Percentiles rank a stretch among this genome's conserved stretches.
These are phyloP conservation scores for Leucania comma DNA, from an alignment of 2,888 invertebrate species.

Conservation along the genomic window DNA sequence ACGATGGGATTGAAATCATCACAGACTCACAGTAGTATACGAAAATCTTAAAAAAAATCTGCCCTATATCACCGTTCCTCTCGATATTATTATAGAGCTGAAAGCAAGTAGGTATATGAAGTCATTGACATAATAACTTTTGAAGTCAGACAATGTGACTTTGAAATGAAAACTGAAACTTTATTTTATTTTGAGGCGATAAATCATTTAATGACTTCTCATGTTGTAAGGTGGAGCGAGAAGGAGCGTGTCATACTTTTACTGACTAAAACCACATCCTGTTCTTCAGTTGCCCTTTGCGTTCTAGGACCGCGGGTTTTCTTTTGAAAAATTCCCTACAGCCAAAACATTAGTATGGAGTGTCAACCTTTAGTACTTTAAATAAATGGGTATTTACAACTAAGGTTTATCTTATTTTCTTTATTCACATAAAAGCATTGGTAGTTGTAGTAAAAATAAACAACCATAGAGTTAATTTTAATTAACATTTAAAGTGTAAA, in stretches of 20 bases:
- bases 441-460: conserved; percentile 5
- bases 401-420: conserved; percentile 8
- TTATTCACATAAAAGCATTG: conserved; percentile 10
- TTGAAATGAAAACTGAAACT: conserved; percentile 2
- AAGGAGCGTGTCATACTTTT: too few species aligned
- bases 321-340: too few species aligned
- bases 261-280: too few species aligned
- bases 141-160: conserved; percentile 2
- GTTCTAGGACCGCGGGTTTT: too few species aligned
- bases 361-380: conserved; percentile 4
- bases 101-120: not conserved
- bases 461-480: conserved; percentile 2
- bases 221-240: too few species aligned
- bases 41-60: too few species aligned
- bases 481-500: conserved; percentile 29
- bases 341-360: not conserved
- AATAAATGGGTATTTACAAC: conserved; percentile 12
- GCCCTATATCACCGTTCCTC: not conserved
- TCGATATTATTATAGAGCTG: not conserved
- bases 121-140: conserved; percentile 4
- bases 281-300: too few species aligned
- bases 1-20: too few species aligned
- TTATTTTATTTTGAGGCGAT: too few species aligned
- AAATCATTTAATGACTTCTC: too few species aligned
- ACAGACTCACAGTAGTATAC: too few species aligned